Base-by-base conservation (phyloP, 1,140 invertebrate genomes). In the Trichogramma pretiosum region DNA sequence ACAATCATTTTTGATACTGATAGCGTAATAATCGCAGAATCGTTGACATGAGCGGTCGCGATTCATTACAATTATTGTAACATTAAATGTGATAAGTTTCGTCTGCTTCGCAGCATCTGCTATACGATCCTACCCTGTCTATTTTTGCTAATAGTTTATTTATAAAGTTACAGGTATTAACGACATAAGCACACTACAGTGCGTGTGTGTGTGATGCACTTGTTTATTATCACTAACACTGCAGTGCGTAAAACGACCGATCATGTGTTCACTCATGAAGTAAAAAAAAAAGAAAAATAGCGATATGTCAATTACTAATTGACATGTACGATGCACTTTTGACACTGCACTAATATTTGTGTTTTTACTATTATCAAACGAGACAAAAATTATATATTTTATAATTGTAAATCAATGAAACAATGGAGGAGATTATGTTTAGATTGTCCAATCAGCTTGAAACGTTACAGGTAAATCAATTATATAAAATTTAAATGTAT, bases 381-480 rank as follows among this genome's bases (percentile, higher is more conserved):
- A 2, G 18, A 26, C 22, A 19, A 16, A 51, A n/a, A 40, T 14
- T n/a, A 45, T 22, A 36, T 42, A 50, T 34, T 33, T 24, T 32
- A 39, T 26, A 39, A 30, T 48, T 18, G 19, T 35, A 38, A 37
- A 17, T 18, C 28, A 0, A 50, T 41, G 41, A 23, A 56, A 62
- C 52, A 36, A 72, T 72, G 70, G 68, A 72, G n/a, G 70, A 72
- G 53, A 58, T 72, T 56, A 61, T 56, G 44, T 71, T 71, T 43
- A 63, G 63, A 34, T 28, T 72, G 5, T 57, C 63, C 17, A 66
- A 49, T 53, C 63, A 67, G 17, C 42, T 70, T 5, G 70, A 72
- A 51, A 45, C 54, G 7, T 41, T 70, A 26, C 68, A 71, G 70
- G 70, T 72, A 65, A 50, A 54, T 38, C 35, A 33, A 28, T 21